Base-by-base conservation (phyloP, 2,888 invertebrate species). In the Acrobasis suavella region DNA sequence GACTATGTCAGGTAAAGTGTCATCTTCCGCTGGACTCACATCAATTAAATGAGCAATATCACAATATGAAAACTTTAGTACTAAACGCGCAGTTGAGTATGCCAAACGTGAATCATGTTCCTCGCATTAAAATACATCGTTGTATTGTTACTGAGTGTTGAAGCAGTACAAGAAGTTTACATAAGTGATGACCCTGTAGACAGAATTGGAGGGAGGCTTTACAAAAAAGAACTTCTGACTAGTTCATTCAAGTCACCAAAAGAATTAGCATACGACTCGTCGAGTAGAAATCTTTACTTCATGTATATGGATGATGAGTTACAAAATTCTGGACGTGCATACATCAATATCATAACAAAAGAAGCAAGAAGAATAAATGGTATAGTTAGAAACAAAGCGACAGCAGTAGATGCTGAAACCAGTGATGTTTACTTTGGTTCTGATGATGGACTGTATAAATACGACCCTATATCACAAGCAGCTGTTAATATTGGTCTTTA, bases 341-440 rank as follows among this genome's bases (percentile, higher is more conserved):
- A 67, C 50, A 68, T 91, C 0, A 91, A 91, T 67, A 69, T 87
- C 1, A 71, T 87, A 5, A 89, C 89, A 0, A 91, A 88, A 72
- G 67, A 82, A 64, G 60, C 80, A 0, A 73, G 54, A 55, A 90
- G 85, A 78, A 81, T 91, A 2, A 72, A 77, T 60, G 89, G 89
- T 0, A 89, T 91, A 15, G 67, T 75, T 59, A 85, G 76, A 55
- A 91, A 91, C 62, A 91, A 88, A 70, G 91, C 91, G 0, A 84
- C 86, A 15, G 89, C 86, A 0, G 83, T 91, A 0, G 89, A 91
- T 62, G 0, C 72, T 0, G 90, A 88, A 0, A 80, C 83, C 0
- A 80, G 91, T 1, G 86, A 89, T 12, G 86, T 91, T 0, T 91
- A 89, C 64, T 91, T 91, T 63, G 91, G 91, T 12, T 85, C 90